Evolutionary conservation across 2,888 invertebrate genomes (phyloP).

Genomic region (Calameuta pallipes): DNA sequence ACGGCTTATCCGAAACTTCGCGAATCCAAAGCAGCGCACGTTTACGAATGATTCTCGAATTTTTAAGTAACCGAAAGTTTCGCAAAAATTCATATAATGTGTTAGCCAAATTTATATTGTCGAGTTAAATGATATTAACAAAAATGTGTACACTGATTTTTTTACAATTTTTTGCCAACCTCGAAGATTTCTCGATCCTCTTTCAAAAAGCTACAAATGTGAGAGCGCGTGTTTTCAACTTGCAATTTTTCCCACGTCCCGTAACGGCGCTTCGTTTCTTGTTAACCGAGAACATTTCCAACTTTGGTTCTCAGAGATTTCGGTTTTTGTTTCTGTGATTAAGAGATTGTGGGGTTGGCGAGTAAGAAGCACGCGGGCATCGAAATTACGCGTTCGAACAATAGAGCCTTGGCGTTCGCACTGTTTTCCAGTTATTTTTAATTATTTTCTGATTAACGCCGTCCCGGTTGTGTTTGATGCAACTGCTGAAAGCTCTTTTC

Average conservation of each 20-base stretch:
- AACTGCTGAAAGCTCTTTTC: background rate
- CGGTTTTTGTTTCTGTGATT: conserved; percentile 38
- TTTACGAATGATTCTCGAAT: background rate
- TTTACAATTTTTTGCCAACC: background rate
- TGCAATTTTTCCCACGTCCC: background rate
- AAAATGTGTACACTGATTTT: background rate
- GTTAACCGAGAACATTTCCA: conserved; percentile 26
- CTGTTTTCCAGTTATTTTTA: conserved; percentile 47
- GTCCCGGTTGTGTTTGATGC: conserved; percentile 34
- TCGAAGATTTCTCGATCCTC: background rate
- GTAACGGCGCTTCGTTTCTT: background rate
- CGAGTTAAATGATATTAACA: too few relatives aligned
- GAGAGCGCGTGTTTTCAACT: background rate
- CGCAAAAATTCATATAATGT: background rate
- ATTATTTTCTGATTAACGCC: conserved; percentile 44
- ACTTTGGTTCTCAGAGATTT: conserved; percentile 30
- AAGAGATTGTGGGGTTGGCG: conserved; percentile 21
- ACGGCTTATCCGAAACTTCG: background rate
- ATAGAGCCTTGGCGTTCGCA: conserved; percentile 21
- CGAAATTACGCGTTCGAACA: conserved; percentile 35
- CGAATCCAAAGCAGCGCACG: background rate
- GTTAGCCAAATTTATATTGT: too few relatives aligned
- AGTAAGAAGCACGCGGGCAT: conserved; percentile 15
- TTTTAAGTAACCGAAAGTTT: background rate
- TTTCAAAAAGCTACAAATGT: background rate